Base-by-base conservation (phyloP, 1,140 invertebrate genomes). In the Stegodyphus mimosarum region DNA sequence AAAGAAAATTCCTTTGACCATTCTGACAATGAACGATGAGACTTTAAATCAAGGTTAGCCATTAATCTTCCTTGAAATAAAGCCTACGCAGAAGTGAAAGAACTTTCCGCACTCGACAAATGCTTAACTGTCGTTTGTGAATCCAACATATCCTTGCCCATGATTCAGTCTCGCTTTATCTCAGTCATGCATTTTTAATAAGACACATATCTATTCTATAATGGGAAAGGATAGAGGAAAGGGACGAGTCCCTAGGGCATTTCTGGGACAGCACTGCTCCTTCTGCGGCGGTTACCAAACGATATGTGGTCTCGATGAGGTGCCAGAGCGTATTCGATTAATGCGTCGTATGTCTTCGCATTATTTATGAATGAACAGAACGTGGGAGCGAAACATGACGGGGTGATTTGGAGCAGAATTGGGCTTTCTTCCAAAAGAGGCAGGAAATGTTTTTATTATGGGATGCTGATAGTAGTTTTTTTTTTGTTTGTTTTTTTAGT, bases 241-340 rank as follows among this genome's bases (percentile, higher is more conserved):
- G 55, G 55, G 55, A 15, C 55, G 15, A 11, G 9, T 15, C 55
- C 9, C 55, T 60, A 60, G 55, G 5, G 55, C 9, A 60, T 60
- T 15, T 9, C 9, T 4, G 9, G 55, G 55, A 15, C 9, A 11
- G 55, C 55, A 33, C 33, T 33, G 33, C 33, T 33, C 33, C 33
- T 33, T 60, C 55, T 9, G 55, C 9, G 9, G 55, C 55, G 15
- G 55, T 60, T 60, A 60, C 9, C 55, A 60, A 60, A 48, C 7
- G 70, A 72, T 72, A 11, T 72, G 70, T 51, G 70, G 70, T 72
- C 70, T 72, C 18, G 10, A 72, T 51, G 49, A 72, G 70, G 70
- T 72, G 70, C 18, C 70, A 72, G 33, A 72, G 49, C 33, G 33
- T 11, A 72, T 72, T 72, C 70, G 70, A 72, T 72, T 72, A 72